These are phyloP conservation scores for Eubasilissa splendida DNA, from an alignment of 2,888 invertebrate genomes.

Conservation along the genomic window DNA sequence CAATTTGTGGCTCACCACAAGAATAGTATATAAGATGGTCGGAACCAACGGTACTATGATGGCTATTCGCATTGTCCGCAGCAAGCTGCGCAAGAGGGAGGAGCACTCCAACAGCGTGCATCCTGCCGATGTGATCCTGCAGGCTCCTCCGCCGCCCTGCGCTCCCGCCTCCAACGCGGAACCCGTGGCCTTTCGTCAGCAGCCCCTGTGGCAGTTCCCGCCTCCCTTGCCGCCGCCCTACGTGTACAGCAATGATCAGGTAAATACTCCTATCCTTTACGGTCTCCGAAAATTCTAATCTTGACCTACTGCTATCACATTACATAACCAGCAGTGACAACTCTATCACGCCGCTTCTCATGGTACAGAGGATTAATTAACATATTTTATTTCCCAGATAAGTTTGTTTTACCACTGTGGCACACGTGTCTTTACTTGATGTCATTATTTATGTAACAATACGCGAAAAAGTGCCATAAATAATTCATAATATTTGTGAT, in stretches of 20 bases:
- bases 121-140: slow-evolving; percentile 77
- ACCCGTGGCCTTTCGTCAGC: slow-evolving; percentile 77
- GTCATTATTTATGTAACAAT: too few species aligned
- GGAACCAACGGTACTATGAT: slow-evolving; percentile 90
- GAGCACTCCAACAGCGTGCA: slow-evolving; percentile 82
- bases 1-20: slow-evolving; percentile 10
- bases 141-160: slow-evolving; percentile 68
- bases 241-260: slow-evolving; percentile 86
- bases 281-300: not conserved
- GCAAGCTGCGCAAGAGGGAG: slow-evolving; percentile 90
- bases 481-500: too few species aligned
- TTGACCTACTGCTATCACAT: slow-evolving; percentile 5
- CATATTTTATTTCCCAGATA: too few species aligned
- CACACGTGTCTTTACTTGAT: too few species aligned
- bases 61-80: slow-evolving; percentile 92
- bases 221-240: slow-evolving; percentile 85
- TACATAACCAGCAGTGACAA: not conserved
- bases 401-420: too few species aligned
- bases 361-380: not conserved
- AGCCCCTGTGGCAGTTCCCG: slow-evolving; percentile 88
- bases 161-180: slow-evolving; percentile 70
- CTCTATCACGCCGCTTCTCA: slow-evolving; percentile 8
- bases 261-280: slow-evolving; percentile 67
- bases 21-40: slow-evolving; percentile 76
- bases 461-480: too few species aligned